A percentile compares a stretch with the other conserved stretches of the same genome.
phyloP scores from a whole-genome alignment of 1,140 invertebrate species.

The Atta texana region DNA sequence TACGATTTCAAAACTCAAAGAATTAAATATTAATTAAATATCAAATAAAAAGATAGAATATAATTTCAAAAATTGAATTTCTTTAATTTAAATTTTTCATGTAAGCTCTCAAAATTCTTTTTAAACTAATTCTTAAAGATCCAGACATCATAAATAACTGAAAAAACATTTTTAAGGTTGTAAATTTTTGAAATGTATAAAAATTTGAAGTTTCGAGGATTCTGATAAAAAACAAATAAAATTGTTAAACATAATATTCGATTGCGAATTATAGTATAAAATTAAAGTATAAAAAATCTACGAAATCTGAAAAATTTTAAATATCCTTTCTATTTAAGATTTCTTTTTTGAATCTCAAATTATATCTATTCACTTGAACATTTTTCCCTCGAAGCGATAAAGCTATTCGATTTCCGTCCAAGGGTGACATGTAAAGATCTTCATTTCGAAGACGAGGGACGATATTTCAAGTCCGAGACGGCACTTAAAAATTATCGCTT shows the following conservation, averaged over 20 bases:
- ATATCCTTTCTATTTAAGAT: neutral
- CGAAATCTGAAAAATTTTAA: neutral
- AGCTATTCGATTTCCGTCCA: constrained; percentile 1
- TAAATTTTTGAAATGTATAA: neutral
- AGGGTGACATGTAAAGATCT: neutral
- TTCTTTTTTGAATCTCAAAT: neutral
- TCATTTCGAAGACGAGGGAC: neutral
- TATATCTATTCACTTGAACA: neutral
- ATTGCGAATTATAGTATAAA: neutral
- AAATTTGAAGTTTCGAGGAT: neutral
- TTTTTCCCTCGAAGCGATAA: neutral
- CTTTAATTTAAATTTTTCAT: neutral
- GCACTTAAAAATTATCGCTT: constrained; percentile 34
- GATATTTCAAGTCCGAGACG: constrained; percentile 30
- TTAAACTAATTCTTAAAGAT: neutral
- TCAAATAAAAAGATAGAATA: neutral
- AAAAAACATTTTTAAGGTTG: neutral
- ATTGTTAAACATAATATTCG: too few relatives aligned
- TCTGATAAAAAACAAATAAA: neutral
- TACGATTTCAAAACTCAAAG: neutral
- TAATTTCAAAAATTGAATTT: neutral
- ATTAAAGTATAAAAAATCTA: too few relatives aligned
- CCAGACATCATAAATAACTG: neutral
- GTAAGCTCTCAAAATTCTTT: neutral
- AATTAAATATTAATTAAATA: neutral